These are phyloP conservation scores for Leptatherina wallacei DNA, from an alignment of 2,797 vertebrate species.

Conservation along the genomic window DNA sequence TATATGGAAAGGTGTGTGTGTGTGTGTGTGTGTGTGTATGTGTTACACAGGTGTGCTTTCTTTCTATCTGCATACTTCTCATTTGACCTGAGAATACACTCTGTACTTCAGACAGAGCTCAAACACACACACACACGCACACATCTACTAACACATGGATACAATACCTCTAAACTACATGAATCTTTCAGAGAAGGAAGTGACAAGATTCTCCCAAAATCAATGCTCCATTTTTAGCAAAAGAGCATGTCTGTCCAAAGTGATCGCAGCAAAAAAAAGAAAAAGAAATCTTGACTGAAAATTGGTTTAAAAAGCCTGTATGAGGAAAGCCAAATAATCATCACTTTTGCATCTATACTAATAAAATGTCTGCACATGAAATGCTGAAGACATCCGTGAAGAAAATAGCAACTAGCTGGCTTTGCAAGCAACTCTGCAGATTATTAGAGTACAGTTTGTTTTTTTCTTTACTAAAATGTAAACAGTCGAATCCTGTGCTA, in stretches of 20 bases:
- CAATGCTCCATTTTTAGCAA: slow-evolving; percentile 21
- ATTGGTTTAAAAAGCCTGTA: slow-evolving; percentile 20
- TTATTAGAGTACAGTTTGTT: slow-evolving; percentile 24
- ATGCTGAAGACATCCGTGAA: slow-evolving; percentile 29
- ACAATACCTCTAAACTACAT: slow-evolving; percentile 44
- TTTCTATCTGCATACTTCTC: slow-evolving; percentile 62
- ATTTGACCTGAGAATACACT: slow-evolving; percentile 75
- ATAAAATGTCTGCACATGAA: slow-evolving; percentile 39
- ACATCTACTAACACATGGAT: slow-evolving; percentile 9
- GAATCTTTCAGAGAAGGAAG: slow-evolving; percentile 41
- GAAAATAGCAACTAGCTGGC: slow-evolving; percentile 37
- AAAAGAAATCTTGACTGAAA: slow-evolving; percentile 19
- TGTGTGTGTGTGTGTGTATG: slow-evolving; percentile 46
- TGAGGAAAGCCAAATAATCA: slow-evolving; percentile 28
- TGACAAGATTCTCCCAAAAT: slow-evolving; percentile 34
- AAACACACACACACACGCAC: slow-evolving; percentile 41
- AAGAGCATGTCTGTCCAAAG: slow-evolving; percentile 1
- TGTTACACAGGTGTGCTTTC: slow-evolving; percentile 76
- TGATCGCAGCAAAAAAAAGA: slow-evolving; percentile 30
- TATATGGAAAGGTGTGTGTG: slow-evolving; percentile 39
- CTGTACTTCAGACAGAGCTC: slow-evolving; percentile 64
- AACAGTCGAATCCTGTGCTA: slow-evolving; percentile 67
- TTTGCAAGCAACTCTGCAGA: slow-evolving; percentile 49
- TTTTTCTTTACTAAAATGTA: slow-evolving; percentile 52
- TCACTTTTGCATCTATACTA: slow-evolving; percentile 42